A percentile compares a stretch with the other conserved stretches of the same genome.
These are phyloP conservation scores for Corythaeola cristata DNA, from an alignment of 2,113 vertebrate genomes.

Conservation along the genomic window DNA sequence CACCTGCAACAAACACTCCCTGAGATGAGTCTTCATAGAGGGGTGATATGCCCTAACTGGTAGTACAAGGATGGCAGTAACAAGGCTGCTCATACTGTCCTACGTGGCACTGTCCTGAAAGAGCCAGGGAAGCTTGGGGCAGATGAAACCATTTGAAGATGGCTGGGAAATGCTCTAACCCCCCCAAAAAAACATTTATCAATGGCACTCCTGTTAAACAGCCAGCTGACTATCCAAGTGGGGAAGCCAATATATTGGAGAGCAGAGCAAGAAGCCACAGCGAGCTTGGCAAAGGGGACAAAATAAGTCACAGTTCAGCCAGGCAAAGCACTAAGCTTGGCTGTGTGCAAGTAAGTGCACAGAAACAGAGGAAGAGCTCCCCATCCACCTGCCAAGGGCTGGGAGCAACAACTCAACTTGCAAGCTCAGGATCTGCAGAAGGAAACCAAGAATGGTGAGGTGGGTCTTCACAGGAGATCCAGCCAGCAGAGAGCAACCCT, in stretches of 20 bases:
- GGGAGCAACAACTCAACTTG: neutral
- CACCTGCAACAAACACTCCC: neutral
- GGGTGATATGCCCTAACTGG: neutral
- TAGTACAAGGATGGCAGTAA: neutral
- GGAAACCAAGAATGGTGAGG: neutral
- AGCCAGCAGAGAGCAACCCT: neutral
- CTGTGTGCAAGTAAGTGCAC: neutral
- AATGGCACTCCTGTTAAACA: neutral
- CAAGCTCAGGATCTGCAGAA: neutral
- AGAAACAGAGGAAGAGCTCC: neutral
- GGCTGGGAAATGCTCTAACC: neutral
- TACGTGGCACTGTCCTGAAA: neutral
- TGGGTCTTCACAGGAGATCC: neutral
- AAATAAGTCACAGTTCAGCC: neutral
- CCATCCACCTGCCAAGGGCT: neutral
- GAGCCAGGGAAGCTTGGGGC: neutral
- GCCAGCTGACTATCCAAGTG: neutral
- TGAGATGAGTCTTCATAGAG: neutral
- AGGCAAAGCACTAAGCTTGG: neutral
- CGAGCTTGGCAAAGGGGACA: neutral
- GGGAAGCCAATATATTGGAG: neutral
- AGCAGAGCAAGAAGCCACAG: neutral
- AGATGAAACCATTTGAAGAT: neutral
- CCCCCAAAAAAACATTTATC: accelerated
- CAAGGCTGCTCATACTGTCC: neutral